Conservation (phyloP, 2,797 vertebrate species). For the Sebastes taczanowskii region DNA sequence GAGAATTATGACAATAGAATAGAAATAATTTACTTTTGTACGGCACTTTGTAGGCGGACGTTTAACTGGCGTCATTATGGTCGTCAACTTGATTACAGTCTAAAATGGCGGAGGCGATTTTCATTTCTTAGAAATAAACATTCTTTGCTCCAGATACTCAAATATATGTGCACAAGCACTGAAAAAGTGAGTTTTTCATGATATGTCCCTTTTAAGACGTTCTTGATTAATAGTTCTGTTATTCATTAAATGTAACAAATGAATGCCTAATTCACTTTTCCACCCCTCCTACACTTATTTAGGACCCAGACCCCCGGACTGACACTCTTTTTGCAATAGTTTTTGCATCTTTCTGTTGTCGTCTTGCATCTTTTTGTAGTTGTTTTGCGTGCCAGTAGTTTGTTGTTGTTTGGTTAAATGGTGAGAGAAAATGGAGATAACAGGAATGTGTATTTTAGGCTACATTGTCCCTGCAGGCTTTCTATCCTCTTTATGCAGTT, state of each 20-base stretch:
- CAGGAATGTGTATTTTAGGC: constrained; percentile 25
- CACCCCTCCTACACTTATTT: too few relatives aligned
- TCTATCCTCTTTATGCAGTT: constrained; percentile 30
- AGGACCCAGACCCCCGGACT: background rate
- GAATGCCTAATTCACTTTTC: too few relatives aligned
- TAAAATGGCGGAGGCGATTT: too few relatives aligned
- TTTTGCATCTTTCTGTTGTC: background rate
- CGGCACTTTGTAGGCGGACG: accelerated
- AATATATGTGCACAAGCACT: too few relatives aligned
- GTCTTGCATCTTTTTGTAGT: background rate
- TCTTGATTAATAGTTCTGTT: background rate
- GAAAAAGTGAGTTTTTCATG: too few relatives aligned
- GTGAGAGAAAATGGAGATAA: background rate
- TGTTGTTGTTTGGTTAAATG: background rate
- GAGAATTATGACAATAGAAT: too few relatives aligned
- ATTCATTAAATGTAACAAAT: background rate
- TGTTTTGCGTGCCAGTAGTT: background rate
- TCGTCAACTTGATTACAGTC: too few relatives aligned
- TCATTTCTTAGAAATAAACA: accelerated
- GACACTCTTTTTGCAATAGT: background rate
- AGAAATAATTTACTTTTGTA: too few relatives aligned
- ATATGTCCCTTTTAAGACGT: too few relatives aligned
- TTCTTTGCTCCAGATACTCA: too few relatives aligned
- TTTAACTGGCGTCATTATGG: too few relatives aligned
- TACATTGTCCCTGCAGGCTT: constrained; percentile 36